phyloP scores from a whole-genome alignment of 1,140 invertebrate species.

The Nymphalis io region DNA sequence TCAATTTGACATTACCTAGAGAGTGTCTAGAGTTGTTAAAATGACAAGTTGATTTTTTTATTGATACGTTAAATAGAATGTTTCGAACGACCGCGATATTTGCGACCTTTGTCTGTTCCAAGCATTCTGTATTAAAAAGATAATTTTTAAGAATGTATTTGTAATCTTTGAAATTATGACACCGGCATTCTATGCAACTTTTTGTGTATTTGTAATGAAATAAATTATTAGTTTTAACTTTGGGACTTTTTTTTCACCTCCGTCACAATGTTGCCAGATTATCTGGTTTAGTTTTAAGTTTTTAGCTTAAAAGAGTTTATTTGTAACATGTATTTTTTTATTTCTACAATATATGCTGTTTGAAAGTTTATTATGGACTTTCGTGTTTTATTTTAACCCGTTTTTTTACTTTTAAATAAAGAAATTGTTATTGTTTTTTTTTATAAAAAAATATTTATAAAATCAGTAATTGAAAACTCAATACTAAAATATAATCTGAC shows the following conservation, averaged over 20 bases:
- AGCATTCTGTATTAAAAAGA: constrained; percentile 39
- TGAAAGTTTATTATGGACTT: constrained; percentile 60
- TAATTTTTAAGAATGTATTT: constrained; percentile 40
- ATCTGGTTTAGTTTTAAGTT: constrained; percentile 33
- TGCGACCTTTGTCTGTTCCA: constrained; percentile 19
- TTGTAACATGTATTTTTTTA: constrained; percentile 69
- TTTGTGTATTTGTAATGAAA: constrained; percentile 52
- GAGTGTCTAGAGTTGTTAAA: constrained; percentile 74
- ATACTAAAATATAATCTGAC: no score
- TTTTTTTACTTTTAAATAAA: no score
- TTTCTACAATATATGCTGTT: constrained; percentile 71
- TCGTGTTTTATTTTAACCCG: constrained; percentile 54
- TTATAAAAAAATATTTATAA: no score
- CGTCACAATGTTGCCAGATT: constrained; percentile 46
- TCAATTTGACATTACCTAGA: constrained; percentile 80
- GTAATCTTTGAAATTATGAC: constrained; percentile 58
- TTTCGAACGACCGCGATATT: constrained; percentile 15
- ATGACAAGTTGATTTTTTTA: constrained; percentile 73
- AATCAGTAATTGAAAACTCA: no score
- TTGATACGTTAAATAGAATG: constrained; percentile 21
- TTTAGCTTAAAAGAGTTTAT: constrained; percentile 63
- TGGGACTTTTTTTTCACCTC: constrained; percentile 40
- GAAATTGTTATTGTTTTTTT: no score
- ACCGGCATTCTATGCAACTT: constrained; percentile 56
- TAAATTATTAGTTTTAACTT: constrained; percentile 60